Base-by-base conservation (phyloP, 2,888 invertebrate genomes). In the Caenorhabditis afra region DNA sequence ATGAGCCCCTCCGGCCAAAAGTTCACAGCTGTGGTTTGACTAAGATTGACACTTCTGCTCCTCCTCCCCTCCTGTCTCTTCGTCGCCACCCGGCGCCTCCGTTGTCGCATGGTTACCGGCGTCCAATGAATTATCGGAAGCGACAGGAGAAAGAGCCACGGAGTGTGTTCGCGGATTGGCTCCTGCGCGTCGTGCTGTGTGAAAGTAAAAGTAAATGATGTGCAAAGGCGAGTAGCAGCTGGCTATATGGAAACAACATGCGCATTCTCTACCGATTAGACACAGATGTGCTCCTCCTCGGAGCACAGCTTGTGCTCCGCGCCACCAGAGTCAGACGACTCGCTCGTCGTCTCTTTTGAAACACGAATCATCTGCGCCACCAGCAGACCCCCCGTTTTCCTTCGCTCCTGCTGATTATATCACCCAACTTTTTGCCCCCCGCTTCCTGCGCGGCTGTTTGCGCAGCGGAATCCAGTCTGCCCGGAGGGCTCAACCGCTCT, bases 221-320 rank as follows among this genome's bases (percentile, higher is more conserved):
- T 62, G 71, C 71, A 71, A 64, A 71, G 57, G 64, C 55, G 47
- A 70, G 71, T 71, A 78, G 78, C 78, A 78, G 78, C 78, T 78
- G 78, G 78, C 61, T 65, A 71, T 77, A 71, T 71, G 71, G 66
- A 66, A 78, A 78, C 65, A 78, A 78, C 70, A 71, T 70, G 77
- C 64, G 70, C 64, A 71, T 59, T 70, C 66, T 44, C 76, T 65
- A 77, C 77, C 78, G 78, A 78, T 78, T 78, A 71, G 78, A 71
- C 78, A 78, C 78, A 78, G 78, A 78, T 78, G 78, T 78, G 78
- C 64, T 58, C 64, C 71, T 29, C 55, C 61, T 53, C 53, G 23
- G 61, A 64, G 61, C 71, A 71, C 73, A 73, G 62, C 58, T 62
- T 73, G 73, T 64, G 73, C 71, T 78, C 65, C 37, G 70, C 57